Evolutionary conservation across 2,113 vertebrate species (phyloP), one percentile per base, ranked within the genome.

Genomic region (Hyperopisus bebe): DNA sequence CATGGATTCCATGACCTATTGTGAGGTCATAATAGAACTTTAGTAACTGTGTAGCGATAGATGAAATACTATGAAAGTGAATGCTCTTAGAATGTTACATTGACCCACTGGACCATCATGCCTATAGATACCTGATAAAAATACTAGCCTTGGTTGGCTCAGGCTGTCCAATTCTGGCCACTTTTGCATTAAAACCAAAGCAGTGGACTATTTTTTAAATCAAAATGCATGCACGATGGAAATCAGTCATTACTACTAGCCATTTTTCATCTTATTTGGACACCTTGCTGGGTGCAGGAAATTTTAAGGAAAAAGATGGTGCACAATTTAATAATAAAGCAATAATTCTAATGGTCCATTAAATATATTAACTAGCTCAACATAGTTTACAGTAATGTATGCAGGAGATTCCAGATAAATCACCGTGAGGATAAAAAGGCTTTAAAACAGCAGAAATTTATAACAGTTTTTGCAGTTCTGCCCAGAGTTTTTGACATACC

Each of bases 201-300:
- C 91, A 44, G 44, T 11, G 88, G 92, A 91, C 89, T 90, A 91
- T 94, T 94, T 94, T 92, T 95, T 13, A 13, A 92, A 95, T 95
- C 93, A 94, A 94, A 95, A 93, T 92, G 74, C 91, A 87, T 89
- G 85, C 90, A 31, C 90, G 90, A 92, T 93, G 90, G 92, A 92
- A 93, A 92, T 93, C 93, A 92, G 93, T 94, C 93, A 94, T 95
- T 94, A 94, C 92, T 90, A 88, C 91, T 89, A 92, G 92, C 88
- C 90, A 92, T 94, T 94, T 93, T 86, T 90, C 92, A 92, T 93
- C 92, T 91, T 93, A 92, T 94, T 94, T 94, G 92, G 94, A 94
- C 93, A 93, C 93, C 91, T 92, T 88, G 92, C 93, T 91, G 92
- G 92, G 91, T 51, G 91, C 90, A 88, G 77, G 89, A 82, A 90